Percentiles rank a stretch among this genome's conserved stretches.
phyloP scores from a whole-genome alignment of 1,140 invertebrate genomes.

The Chrysopa pallens region DNA sequence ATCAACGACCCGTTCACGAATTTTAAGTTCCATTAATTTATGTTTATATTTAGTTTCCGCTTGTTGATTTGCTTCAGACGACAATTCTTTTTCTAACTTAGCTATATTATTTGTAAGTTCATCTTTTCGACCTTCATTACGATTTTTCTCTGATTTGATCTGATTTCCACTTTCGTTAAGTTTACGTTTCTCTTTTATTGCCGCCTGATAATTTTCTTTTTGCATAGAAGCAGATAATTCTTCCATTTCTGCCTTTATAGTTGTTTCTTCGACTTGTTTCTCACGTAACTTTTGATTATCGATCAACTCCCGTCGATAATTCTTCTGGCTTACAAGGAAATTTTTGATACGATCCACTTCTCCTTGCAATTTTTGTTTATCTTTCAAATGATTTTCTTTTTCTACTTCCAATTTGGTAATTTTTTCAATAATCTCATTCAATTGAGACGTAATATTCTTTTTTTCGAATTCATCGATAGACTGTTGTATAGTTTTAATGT shows the following conservation, averaged over 20 bases:
- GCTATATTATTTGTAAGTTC: constrained; percentile 21
- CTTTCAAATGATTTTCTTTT: not conserved
- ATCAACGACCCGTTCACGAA: constrained; percentile 36
- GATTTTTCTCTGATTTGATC: constrained; percentile 25
- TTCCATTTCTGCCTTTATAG: constrained; percentile 21
- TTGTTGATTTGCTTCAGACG: constrained; percentile 34
- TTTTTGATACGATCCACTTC: constrained; percentile 9
- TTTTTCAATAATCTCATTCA: constrained; percentile 6
- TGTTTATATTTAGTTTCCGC: constrained; percentile 37
- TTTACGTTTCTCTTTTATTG: constrained; percentile 22
- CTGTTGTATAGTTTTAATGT: constrained; percentile 6
- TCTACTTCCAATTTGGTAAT: constrained; percentile 4
- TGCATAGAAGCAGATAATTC: constrained; percentile 21
- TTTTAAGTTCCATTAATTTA: constrained; percentile 33
- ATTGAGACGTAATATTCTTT: constrained; percentile 5
- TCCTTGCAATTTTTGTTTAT: constrained; percentile 5
- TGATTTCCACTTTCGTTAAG: constrained; percentile 22
- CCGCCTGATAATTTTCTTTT: constrained; percentile 20
- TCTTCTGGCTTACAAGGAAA: constrained; percentile 10
- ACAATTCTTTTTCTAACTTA: constrained; percentile 27
- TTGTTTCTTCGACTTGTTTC: constrained; percentile 17
- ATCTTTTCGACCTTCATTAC: constrained; percentile 26
- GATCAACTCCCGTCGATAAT: constrained; percentile 9
- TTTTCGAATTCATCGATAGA: constrained; percentile 9
- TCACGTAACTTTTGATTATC: constrained; percentile 13